These are phyloP conservation scores for Ornithoptera alexandrae DNA, from an alignment of 2,888 invertebrate genomes.

Conservation along the genomic window DNA sequence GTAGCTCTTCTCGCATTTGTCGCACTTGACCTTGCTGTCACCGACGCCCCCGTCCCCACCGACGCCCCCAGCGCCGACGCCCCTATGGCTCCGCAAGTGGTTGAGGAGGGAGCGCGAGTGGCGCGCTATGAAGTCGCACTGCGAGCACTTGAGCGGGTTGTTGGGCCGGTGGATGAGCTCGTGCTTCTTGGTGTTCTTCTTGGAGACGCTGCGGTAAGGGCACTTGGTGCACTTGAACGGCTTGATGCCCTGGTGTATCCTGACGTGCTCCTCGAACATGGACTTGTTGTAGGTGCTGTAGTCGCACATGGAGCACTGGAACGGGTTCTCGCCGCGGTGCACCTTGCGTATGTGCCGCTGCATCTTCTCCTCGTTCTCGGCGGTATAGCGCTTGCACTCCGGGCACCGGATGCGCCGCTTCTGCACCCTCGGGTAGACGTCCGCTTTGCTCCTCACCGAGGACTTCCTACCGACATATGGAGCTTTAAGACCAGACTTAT, in stretches of 20 bases:
- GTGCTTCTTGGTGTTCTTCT: conserved; percentile 65
- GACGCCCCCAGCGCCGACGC: background rate
- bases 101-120: conserved; percentile 43
- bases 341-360: conserved; percentile 52
- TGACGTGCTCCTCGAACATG: conserved; percentile 59
- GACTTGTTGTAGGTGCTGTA: conserved; percentile 63
- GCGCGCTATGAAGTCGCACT: conserved; percentile 53
- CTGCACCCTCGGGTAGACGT: background rate
- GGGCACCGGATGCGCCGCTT: conserved; percentile 36
- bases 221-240: conserved; percentile 64
- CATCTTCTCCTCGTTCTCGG: conserved; percentile 53
- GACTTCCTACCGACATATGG: background rate
- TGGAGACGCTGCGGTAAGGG: conserved; percentile 57
- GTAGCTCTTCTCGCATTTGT: conserved; percentile 30
- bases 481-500: background rate
- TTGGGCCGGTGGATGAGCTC: conserved; percentile 56
- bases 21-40: conserved; percentile 19
- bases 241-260: conserved; percentile 65
- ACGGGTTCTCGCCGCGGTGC: conserved; percentile 60
- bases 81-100: conserved; percentile 40
- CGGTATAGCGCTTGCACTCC: conserved; percentile 48
- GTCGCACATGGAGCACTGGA: conserved; percentile 65
- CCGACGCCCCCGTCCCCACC: conserved; percentile 13
- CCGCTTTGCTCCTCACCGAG: background rate
- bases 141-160: conserved; percentile 52